Evolutionary conservation across 2,888 invertebrate genomes (phyloP).

Genomic region (Oxycera nigricornis): DNA sequence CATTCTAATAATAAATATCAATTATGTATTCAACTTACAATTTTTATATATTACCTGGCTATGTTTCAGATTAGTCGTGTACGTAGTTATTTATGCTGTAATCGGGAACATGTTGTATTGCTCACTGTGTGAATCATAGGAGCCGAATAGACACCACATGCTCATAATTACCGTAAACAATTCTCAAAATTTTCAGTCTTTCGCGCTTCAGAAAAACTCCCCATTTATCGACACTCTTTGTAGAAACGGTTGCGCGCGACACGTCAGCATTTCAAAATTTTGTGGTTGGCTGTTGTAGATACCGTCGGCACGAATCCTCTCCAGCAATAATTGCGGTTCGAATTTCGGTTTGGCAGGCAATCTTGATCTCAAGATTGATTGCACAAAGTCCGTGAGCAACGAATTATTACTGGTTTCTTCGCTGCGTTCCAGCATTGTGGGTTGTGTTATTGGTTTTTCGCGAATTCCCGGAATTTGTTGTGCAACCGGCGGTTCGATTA

Average conservation of each 20-base stretch:
- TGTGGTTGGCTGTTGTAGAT: conserved; percentile 68
- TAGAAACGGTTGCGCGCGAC: conserved; percentile 81
- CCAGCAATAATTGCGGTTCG: conserved; percentile 75
- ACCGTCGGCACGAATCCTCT: conserved; percentile 71
- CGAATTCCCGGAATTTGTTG: background rate
- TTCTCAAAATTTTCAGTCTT: no score
- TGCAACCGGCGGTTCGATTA: background rate
- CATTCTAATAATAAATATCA: no score
- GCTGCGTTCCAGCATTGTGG: background rate
- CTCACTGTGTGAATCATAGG: no score
- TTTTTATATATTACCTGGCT: no score
- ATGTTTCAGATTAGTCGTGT: no score
- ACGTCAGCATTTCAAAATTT: conserved; percentile 75
- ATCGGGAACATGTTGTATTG: no score
- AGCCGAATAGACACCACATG: no score
- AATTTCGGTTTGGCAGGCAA: conserved; percentile 66
- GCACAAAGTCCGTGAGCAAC: conserved; percentile 66
- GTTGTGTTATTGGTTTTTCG: background rate
- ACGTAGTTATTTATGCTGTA: no score
- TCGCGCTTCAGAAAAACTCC: conserved; percentile 66
- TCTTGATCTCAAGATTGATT: conserved; percentile 66
- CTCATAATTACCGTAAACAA: no score
- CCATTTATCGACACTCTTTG: conserved; percentile 80
- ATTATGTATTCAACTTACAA: no score
- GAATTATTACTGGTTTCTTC: conserved; percentile 50